phyloP scores from a whole-genome alignment of 2,113 vertebrate species.

The Phrynosoma blainvillii region DNA sequence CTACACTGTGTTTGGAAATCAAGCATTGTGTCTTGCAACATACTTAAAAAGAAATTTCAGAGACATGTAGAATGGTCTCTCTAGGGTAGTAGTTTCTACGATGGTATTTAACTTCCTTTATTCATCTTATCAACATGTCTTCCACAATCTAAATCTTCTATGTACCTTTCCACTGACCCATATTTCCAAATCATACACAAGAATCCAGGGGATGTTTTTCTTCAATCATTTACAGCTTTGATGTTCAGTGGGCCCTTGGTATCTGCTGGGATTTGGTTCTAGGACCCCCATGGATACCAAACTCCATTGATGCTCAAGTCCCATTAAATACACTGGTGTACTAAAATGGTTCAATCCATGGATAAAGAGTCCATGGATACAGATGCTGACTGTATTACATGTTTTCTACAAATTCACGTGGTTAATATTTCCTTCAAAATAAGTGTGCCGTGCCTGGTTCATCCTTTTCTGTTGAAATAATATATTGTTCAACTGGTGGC shows the following conservation, averaged over 20 bases:
- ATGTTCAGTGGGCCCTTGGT: too few relatives aligned
- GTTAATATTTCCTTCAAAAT: neutral
- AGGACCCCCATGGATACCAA: too few relatives aligned
- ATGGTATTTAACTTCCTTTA: neutral
- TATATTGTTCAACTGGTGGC: too few relatives aligned
- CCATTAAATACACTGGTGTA: too few relatives aligned
- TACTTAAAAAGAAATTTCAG: neutral
- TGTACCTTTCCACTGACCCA: neutral
- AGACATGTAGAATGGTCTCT: neutral
- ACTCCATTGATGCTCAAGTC: too few relatives aligned
- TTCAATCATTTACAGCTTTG: neutral
- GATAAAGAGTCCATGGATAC: too few relatives aligned
- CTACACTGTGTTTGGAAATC: neutral
- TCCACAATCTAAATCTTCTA: neutral
- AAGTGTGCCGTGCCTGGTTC: neutral
- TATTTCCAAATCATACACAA: neutral
- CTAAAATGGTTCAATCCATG: too few relatives aligned
- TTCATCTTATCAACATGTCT: neutral
- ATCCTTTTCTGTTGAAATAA: constrained; percentile 15
- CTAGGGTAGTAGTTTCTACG: neutral
- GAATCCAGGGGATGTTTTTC: neutral
- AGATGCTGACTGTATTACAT: neutral
- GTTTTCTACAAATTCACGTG: neutral
- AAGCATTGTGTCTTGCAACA: neutral
- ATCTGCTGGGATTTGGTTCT: too few relatives aligned